These are phyloP conservation scores for Ciconia stormi DNA, from an alignment of 2,113 vertebrate species.

Conservation along the genomic window DNA sequence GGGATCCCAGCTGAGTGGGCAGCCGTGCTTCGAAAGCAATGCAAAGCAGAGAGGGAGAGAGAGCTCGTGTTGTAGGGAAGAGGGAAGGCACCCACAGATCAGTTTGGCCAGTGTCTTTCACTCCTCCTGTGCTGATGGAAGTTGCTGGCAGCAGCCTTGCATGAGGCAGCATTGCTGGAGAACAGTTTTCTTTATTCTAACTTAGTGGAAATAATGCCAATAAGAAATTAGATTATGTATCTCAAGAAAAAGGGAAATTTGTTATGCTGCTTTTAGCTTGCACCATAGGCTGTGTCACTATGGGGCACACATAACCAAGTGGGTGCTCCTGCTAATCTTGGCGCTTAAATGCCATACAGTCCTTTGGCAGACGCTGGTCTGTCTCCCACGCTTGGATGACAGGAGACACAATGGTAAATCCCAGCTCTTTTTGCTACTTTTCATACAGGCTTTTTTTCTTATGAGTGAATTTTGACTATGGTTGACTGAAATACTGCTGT, in stretches of 20 bases:
- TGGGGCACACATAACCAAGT: background rate
- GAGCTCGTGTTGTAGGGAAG: fast-evolving
- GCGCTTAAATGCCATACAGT: background rate
- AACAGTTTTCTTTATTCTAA: background rate
- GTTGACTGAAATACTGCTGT: background rate
- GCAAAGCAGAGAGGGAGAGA: background rate
- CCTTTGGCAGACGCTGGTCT: background rate
- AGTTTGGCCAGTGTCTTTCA: fast-evolving
- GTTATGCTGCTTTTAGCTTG: background rate
- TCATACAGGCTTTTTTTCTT: background rate
- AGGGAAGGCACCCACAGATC: background rate
- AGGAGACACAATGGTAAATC: background rate
- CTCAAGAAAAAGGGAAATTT: background rate
- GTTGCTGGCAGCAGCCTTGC: background rate
- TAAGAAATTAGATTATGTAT: constrained; percentile 1
- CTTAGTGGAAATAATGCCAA: background rate
- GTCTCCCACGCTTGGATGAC: background rate
- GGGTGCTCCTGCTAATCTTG: background rate
- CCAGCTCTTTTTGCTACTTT: background rate
- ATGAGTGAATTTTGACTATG: background rate
- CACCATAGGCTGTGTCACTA: background rate
- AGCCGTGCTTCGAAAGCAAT: background rate
- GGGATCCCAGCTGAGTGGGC: background rate
- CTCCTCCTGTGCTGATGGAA: background rate
- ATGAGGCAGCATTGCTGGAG: background rate